A percentile compares a stretch with the other conserved stretches of the same genome.
phyloP scores from a whole-genome alignment of 2,888 invertebrate species.

The Epinotia bilunana region DNA sequence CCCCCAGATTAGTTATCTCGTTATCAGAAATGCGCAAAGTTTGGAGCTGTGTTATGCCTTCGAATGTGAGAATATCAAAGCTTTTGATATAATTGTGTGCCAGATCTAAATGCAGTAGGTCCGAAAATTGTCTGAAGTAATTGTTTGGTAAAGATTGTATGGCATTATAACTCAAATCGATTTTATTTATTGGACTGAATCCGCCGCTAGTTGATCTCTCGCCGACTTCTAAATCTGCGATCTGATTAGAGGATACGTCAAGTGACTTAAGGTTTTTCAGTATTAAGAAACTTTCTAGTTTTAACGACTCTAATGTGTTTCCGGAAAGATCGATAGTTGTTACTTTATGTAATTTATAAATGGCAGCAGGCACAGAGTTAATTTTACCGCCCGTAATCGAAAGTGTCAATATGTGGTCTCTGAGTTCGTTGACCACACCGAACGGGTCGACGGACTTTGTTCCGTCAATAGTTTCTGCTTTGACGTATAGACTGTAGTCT shows the following conservation, averaged over 20 bases:
- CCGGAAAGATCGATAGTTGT: conserved; percentile 17
- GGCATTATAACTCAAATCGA: conserved; percentile 37
- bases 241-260: conserved; percentile 27
- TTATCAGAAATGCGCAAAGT: conserved; percentile 36
- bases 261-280: conserved; percentile 2
- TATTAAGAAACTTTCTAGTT: conserved; percentile 20
- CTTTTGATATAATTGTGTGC: conserved; percentile 36
- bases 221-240: conserved; percentile 24
- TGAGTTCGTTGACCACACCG: conserved; percentile 1
- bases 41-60: conserved; percentile 39
- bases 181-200: conserved; percentile 7
- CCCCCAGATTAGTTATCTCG: conserved; percentile 30
- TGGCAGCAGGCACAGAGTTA: conserved; percentile 18
- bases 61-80: conserved; percentile 38
- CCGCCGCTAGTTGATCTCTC: neutral
- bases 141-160: conserved; percentile 29
- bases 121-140: conserved; percentile 32
- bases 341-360: conserved; percentile 11
- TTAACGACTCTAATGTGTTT: conserved; percentile 26
- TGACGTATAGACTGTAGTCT: conserved; percentile 24
- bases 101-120: conserved; percentile 35
- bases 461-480: conserved; percentile 16
- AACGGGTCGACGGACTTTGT: neutral
- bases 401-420: conserved; percentile 17
- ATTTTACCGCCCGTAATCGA: conserved; percentile 24